Evolutionary conservation across 1,140 invertebrate genomes (phyloP), one percentile per base, ranked within the genome.

Genomic region (Agrypnia vestita): DNA sequence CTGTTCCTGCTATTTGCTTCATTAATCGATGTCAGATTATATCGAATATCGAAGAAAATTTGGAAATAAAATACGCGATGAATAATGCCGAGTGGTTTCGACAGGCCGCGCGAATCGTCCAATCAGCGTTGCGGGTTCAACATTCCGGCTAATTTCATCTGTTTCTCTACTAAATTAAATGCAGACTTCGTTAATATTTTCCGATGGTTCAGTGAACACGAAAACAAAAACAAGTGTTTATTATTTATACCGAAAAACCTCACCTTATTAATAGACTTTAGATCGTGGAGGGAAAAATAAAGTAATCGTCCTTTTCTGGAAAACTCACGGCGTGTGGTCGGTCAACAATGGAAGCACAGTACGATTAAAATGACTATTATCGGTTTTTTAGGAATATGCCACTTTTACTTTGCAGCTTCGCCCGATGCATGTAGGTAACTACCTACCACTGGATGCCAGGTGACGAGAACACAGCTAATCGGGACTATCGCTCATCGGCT

Each of bases 1-100:
- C 72, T 49, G 67, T 44, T 44, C 77, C n/a, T 61, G 64, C 25
- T 79, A 80, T 64, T 80, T 44, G 55, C 78, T 75, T 74, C 74
- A 80, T 80, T 80, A 80, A 80, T 80, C 72, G 78, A 74, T 74
- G 49, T 46, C 78, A 56, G 72, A 80, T 80, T 80, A 67, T 49
- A 79, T 56, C 12, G 55, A 55, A n/a, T n/a, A n/a, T n/a, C n/a
- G n/a, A 46, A 67, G 11, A 73, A 71, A 72, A 21, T 51, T 56
- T 53, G 44, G 43, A 76, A 49, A 46, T 51, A 76, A 76, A 59
- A 35, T 75, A n/a, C 51, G 12, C 53, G 17, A 53, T 35, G 51
- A 75, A 44, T 75, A 59, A 46, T 47, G 44, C 7, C 64, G 49
- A 64, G 75, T 76, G 75, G 35, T 76, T 49, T 47, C 46, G 75